These are phyloP conservation scores for Penaeus vannamei DNA, from an alignment of 1,140 invertebrate genomes.

Conservation along the genomic window DNA sequence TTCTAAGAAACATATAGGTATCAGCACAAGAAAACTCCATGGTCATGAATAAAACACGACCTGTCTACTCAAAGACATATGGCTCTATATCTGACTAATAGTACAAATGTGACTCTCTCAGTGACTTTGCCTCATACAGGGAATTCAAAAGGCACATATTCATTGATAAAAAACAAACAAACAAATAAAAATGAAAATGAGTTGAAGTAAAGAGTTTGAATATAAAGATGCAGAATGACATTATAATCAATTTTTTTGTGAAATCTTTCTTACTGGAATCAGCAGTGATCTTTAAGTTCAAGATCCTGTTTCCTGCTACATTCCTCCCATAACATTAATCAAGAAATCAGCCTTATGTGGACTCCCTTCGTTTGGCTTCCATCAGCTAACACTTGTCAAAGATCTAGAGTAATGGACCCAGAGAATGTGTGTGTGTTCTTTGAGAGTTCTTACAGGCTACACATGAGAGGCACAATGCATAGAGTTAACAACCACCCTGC, in stretches of 20 bases:
- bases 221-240: not conserved
- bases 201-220: not conserved
- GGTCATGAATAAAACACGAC: not conserved
- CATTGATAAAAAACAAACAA: constrained; percentile 24
- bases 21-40: not conserved
- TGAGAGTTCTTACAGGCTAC: constrained; percentile 41
- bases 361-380: constrained; percentile 24
- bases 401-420: constrained; percentile 50
- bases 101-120: constrained; percentile 39
- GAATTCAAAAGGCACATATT: constrained; percentile 50
- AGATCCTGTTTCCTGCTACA: too few species aligned
- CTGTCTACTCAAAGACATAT: constrained; percentile 30
- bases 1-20: constrained; percentile 4
- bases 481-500: constrained; percentile 34
- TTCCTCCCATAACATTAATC: too few species aligned
- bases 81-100: constrained; percentile 20
- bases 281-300: too few species aligned
- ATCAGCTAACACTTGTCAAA: constrained; percentile 30
- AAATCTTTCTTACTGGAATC: too few species aligned
- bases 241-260: not conserved
- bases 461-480: constrained; percentile 49
- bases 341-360: constrained; percentile 30
- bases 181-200: not conserved
- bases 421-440: constrained; percentile 41
- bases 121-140: constrained; percentile 25